phyloP scores from a whole-genome alignment of 1,140 invertebrate genomes.

The Drosophila arizonae region DNA sequence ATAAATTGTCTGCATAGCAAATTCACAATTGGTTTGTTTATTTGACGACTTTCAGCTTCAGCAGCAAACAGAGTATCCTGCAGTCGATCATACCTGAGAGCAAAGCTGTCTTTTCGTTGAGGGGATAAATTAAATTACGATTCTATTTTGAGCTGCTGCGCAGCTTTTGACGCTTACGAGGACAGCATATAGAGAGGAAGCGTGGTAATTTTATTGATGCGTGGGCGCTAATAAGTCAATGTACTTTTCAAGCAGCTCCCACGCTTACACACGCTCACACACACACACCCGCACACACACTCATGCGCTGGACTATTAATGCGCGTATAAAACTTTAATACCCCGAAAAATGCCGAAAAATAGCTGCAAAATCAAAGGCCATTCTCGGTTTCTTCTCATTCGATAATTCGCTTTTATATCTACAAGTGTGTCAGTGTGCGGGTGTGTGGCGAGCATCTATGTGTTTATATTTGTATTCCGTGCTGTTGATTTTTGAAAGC shows the following conservation, averaged over 20 bases:
- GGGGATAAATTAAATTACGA: conserved; percentile 46
- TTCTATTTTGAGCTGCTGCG: conserved; percentile 23
- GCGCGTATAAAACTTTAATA: conserved; percentile 54
- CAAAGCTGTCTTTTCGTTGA: neutral
- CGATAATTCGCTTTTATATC: neutral
- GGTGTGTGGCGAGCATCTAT: neutral
- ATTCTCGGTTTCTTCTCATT: conserved; percentile 30
- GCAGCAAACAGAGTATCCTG: neutral
- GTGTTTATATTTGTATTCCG: neutral
- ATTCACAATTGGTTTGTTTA: too few relatives aligned
- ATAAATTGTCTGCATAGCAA: too few relatives aligned
- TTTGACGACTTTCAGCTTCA: neutral
- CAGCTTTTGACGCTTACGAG: conserved; percentile 3
- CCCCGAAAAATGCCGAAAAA: conserved; percentile 55
- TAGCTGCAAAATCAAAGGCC: conserved; percentile 52
- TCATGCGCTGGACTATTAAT: neutral
- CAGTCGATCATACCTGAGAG: neutral
- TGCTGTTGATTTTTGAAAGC: conserved; percentile 6
- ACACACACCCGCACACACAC: neutral
- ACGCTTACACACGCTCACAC: neutral
- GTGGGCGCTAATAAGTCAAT: conserved; percentile 42
- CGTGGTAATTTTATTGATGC: conserved; percentile 6
- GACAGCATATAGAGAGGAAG: neutral
- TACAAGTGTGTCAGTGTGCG: conserved; percentile 26
- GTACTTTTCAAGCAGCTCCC: neutral